Percentiles rank a stretch among this genome's conserved stretches.
Conservation (phyloP, 92 coral and sea anemone species). For the Phymanthus crucifer region DNA sequence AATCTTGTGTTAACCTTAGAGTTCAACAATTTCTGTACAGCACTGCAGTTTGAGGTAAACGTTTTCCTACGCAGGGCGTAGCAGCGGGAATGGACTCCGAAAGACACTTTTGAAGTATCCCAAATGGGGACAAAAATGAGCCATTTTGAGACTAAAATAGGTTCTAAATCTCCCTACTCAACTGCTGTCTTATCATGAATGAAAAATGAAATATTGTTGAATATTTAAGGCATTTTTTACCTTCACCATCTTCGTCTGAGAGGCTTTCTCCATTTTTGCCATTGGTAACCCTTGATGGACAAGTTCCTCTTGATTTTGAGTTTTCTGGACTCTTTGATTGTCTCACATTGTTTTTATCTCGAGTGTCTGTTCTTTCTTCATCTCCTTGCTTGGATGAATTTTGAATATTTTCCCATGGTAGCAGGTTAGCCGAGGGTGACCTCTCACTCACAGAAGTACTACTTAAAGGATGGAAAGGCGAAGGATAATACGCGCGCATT, state of each 20-base stretch:
- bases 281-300: not conserved
- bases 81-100: not conserved
- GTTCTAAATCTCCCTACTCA: not conserved
- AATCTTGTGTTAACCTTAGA: not conserved
- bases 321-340: not conserved
- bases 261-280: conserved; percentile 2
- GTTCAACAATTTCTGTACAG: not conserved
- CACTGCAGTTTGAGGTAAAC: not conserved
- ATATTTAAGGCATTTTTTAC: not conserved
- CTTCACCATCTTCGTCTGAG: conserved; percentile 36
- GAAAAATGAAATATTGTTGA: not conserved
- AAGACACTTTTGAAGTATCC: not conserved
- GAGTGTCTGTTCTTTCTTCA: conserved; percentile 6
- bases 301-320: not conserved
- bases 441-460: conserved; percentile 42
- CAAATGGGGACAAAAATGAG: not conserved
- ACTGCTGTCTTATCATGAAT: not conserved
- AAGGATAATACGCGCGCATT: conserved; percentile 65
- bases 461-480: conserved; percentile 50
- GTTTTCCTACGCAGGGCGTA: conserved; percentile 1
- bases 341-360: not conserved
- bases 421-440: conserved; percentile 35
- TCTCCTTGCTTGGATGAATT: conserved; percentile 18
- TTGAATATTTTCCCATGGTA: conserved; percentile 2
- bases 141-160: not conserved